Base-by-base conservation (phyloP, 1,140 invertebrate genomes). In the Eurosta solidaginis region DNA sequence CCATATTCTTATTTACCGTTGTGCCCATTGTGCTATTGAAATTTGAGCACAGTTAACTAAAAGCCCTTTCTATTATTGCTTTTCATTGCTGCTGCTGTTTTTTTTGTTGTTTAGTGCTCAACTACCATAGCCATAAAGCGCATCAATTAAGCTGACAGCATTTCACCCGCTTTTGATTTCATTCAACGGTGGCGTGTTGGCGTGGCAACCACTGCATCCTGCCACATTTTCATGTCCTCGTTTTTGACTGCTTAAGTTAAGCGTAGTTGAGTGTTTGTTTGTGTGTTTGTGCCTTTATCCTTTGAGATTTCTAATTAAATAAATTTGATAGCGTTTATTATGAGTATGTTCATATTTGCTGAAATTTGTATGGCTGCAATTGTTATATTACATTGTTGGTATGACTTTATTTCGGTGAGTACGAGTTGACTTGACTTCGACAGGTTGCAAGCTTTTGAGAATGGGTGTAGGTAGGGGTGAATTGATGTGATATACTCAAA, bases 241-340 rank as follows among this genome's bases (percentile, higher is more conserved):
- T 68, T 29, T 33, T 68, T 68, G 59, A 68, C 27, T 68, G 33
- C 33, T 9, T 40, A 68, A 68, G 59, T 68, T 33, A 68, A 68
- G 33, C 33, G 59, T 29, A 9, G 33, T 29, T 40, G 59, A 29
- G 59, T 40, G 59, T 68, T 27, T 6, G 59, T 68, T 29, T 14
- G 59, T 68, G 59, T 68, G 59, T 68, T n/a, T n/a, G 7, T 20
- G 33, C 59, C 36, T 68, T 36, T 29, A 59, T 68, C 59, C 59
- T 68, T 40, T 68, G 59, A 68, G 59, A 68, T 68, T 68, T 68
- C 59, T 68, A 68, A 68, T 68, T 68, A 68, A 68, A 68, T 68
- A 68, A 68, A 68, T 68, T 68, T 68, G 59, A 68, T 68, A 68
- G 59, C 59, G 59, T 68, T 40, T 68, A 42, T 68, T 40, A 68